A percentile compares a stretch with the other conserved stretches of the same genome.
phyloP scores from a whole-genome alignment of 2,888 invertebrate genomes.

The Luffia ferchaultella region DNA sequence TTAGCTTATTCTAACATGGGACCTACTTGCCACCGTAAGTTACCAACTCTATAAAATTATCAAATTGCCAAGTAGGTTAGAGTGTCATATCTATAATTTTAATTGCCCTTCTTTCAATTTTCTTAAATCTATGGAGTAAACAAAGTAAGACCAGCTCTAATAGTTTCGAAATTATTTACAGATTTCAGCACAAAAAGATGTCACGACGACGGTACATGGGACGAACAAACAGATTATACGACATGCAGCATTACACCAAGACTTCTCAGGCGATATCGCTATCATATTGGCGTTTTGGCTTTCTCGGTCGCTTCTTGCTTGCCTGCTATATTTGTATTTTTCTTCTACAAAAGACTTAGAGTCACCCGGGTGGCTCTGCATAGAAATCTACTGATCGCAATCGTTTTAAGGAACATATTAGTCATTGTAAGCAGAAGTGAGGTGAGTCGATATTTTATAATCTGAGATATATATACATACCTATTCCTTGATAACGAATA shows the following conservation, averaged over 20 bases:
- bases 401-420: slow-evolving; percentile 63
- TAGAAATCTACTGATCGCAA: slow-evolving; percentile 67
- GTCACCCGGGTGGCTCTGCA: slow-evolving; percentile 64
- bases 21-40: slow-evolving; percentile 66
- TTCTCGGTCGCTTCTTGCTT: slow-evolving; percentile 58
- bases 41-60: no score
- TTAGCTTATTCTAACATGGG: slow-evolving; percentile 64
- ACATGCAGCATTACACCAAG: slow-evolving; percentile 64
- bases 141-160: no score
- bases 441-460: slow-evolving; percentile 29
- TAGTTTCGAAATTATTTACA: slow-evolving; percentile 26
- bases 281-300: slow-evolving; percentile 58
- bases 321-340: slow-evolving; percentile 67
- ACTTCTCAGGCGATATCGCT: slow-evolving; percentile 53
- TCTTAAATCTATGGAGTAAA: no score
- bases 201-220: slow-evolving; percentile 62
- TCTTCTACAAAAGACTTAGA: slow-evolving; percentile 59
- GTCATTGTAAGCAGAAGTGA: slow-evolving; percentile 63
- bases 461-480: neutral
- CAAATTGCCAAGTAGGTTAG: no score
- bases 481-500: no score
- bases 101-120: no score
- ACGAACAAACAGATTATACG: slow-evolving; percentile 63
- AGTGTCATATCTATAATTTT: no score
- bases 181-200: slow-evolving; percentile 69